A percentile compares a stretch with the other conserved stretches of the same genome.
Conservation (phyloP, 23 tunicate genomes). For the Trididemnum miniatum region DNA sequence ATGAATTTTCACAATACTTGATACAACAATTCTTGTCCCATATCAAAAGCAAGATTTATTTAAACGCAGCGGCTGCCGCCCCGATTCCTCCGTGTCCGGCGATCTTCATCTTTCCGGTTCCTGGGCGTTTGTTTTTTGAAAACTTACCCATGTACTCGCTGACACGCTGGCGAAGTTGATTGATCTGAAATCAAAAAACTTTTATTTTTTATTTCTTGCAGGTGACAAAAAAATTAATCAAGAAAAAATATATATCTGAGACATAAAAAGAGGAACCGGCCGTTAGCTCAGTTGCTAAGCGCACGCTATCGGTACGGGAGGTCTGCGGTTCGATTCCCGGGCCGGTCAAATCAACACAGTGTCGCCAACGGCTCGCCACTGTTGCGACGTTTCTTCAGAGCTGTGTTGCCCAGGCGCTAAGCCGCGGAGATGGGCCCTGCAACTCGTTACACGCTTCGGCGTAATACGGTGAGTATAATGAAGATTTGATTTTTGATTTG, state of each 20-base stretch:
- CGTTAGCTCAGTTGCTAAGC: neutral
- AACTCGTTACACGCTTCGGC: no score
- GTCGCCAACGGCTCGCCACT: conserved; percentile 1
- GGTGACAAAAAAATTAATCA: no score
- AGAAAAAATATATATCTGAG: no score
- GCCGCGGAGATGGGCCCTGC: no score
- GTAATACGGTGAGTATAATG: no score
- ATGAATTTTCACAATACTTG: no score
- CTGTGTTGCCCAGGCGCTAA: no score
- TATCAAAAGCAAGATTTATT: conserved; percentile 23
- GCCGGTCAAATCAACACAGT: neutral
- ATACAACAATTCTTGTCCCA: no score
- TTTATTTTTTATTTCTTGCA: neutral
- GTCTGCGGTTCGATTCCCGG: neutral
- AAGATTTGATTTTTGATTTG: no score
- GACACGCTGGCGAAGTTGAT: conserved; percentile 91
- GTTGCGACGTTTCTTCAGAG: no score
- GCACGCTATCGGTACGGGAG: neutral
- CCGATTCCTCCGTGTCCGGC: conserved; percentile 91
- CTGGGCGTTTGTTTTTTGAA: conserved; percentile 69
- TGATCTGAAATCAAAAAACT: conserved; percentile 64
- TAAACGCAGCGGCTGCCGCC: conserved; percentile 71
- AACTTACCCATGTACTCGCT: conserved; percentile 97
- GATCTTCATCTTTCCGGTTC: conserved; percentile 64
- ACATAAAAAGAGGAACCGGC: neutral